Evolutionary conservation across 2,888 invertebrate species (phyloP).

Genomic region (Notodonta ziczac): DNA sequence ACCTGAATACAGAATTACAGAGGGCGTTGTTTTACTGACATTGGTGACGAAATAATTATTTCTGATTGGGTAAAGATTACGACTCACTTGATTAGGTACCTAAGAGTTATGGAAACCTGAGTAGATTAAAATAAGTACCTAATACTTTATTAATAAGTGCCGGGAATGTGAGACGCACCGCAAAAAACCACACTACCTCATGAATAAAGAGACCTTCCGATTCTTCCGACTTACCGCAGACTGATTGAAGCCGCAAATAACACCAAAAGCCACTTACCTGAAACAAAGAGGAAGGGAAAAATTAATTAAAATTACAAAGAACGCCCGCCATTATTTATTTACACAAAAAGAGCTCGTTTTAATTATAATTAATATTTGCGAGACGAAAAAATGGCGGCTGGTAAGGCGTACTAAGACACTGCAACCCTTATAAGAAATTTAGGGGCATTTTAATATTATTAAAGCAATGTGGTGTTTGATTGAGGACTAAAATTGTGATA

Average conservation of each 20-base stretch:
- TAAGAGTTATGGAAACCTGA: no score
- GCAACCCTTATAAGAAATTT: background rate
- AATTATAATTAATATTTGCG: constrained; percentile 83
- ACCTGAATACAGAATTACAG: no score
- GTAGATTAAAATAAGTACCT: no score
- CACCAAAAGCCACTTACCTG: constrained; percentile 78
- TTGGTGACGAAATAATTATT: no score
- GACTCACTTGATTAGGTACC: no score
- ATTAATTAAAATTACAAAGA: constrained; percentile 80
- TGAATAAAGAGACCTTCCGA: background rate
- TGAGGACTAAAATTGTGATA: no score
- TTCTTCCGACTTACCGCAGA: background rate
- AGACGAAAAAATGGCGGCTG: constrained; percentile 56
- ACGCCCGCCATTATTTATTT: constrained; percentile 74
- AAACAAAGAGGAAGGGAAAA: constrained; percentile 70
- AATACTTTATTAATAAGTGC: no score
- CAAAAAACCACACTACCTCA: no score
- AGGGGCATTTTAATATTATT: background rate
- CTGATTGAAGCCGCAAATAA: constrained; percentile 32
- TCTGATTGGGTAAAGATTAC: no score
- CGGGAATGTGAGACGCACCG: no score
- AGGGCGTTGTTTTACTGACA: no score
- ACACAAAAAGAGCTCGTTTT: constrained; percentile 73
- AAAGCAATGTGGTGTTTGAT: no score
- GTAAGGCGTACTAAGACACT: constrained; percentile 31